These are phyloP conservation scores for Oncorhynchus masou DNA, from an alignment of 2,113 vertebrate genomes.

Conservation along the genomic window DNA sequence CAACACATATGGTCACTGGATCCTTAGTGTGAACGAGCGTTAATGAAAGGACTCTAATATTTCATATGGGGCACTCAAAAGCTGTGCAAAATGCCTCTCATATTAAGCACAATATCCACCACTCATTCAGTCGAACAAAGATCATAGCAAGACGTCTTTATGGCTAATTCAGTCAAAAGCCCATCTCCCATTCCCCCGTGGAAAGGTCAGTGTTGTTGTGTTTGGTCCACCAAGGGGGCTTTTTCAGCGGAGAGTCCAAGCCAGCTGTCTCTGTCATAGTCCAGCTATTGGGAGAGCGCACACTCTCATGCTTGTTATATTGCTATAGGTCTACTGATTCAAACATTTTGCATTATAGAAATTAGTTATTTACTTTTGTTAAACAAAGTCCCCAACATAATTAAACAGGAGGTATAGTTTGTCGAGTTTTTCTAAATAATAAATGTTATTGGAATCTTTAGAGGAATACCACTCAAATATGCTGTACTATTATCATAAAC, in stretches of 20 bases:
- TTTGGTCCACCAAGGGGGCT: constrained; percentile 78
- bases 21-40: constrained; percentile 37
- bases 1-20: constrained; percentile 1
- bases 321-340: not conserved
- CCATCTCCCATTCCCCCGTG: constrained; percentile 73
- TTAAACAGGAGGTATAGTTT: not conserved
- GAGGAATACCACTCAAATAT: too few relatives aligned
- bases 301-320: constrained; percentile 57
- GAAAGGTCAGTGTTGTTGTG: constrained; percentile 88
- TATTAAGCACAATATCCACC: constrained; percentile 80
- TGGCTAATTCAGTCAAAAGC: constrained; percentile 88
- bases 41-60: constrained; percentile 78
- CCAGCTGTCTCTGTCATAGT: constrained; percentile 78
- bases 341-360: not conserved
- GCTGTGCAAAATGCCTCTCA: constrained; percentile 85
- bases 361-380: not conserved
- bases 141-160: constrained; percentile 88
- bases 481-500: too few relatives aligned
- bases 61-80: constrained; percentile 86
- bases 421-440: not conserved
- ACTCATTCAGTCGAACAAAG: constrained; percentile 80
- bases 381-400: not conserved
- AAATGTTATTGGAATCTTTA: not conserved
- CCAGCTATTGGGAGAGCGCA: constrained; percentile 58
- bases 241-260: constrained; percentile 42